Evolutionary conservation across 2,797 vertebrate species (phyloP).

Genomic region (Basileuterus tristriatus): DNA sequence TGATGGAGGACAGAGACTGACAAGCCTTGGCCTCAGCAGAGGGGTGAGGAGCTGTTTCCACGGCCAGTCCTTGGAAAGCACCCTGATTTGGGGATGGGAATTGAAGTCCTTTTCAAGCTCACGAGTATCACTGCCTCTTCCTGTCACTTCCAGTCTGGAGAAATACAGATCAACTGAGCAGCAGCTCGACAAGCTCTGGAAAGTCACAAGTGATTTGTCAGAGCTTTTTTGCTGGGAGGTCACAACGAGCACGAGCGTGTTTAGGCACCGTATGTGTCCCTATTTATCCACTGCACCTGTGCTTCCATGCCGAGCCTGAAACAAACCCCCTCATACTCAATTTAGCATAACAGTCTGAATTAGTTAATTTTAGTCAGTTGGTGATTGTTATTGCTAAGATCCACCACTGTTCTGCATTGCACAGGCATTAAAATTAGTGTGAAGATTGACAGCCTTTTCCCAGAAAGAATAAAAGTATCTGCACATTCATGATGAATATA

Average conservation of each 20-base stretch:
- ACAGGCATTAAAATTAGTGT: slow-evolving; percentile 53
- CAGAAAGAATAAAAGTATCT: slow-evolving; percentile 65
- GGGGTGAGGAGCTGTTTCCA: background rate
- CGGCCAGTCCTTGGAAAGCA: background rate
- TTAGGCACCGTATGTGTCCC: slow-evolving; percentile 62
- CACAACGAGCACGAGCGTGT: background rate
- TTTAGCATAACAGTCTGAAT: slow-evolving; percentile 56
- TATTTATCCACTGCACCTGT: slow-evolving; percentile 52
- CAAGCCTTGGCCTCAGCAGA: background rate
- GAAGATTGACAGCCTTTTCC: slow-evolving; percentile 55
- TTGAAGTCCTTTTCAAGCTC: background rate
- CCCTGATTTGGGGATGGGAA: background rate
- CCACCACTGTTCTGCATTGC: slow-evolving; percentile 47
- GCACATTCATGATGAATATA: slow-evolving; percentile 67
- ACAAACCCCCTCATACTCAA: slow-evolving; percentile 56
- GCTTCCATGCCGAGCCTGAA: slow-evolving; percentile 56
- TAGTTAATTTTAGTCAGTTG: slow-evolving; percentile 66
- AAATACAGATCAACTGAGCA: slow-evolving; percentile 21
- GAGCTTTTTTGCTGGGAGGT: slow-evolving; percentile 31
- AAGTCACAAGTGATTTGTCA: slow-evolving; percentile 61
- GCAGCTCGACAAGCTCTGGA: slow-evolving; percentile 22
- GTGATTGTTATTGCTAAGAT: slow-evolving; percentile 57
- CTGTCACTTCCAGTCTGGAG: slow-evolving; percentile 42
- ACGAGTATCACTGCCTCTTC: background rate
- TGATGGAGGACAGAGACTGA: background rate